Evolutionary conservation across 2,797 vertebrate species (phyloP).

Genomic region (Ctenopoma kingsleyae): DNA sequence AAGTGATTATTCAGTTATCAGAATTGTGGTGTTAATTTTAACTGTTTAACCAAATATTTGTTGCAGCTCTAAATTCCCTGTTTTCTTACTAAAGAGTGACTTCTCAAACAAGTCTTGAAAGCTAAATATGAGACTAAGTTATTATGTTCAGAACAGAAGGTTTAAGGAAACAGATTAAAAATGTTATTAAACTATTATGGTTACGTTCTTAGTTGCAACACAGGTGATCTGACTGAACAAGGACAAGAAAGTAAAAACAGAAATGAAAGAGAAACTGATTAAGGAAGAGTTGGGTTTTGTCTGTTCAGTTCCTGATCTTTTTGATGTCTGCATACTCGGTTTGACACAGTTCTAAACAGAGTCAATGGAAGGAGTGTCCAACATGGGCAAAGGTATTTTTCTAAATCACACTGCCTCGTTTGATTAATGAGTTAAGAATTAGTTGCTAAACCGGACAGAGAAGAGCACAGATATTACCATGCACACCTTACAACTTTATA

Average conservation of each 20-base stretch:
- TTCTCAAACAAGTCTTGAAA: neutral
- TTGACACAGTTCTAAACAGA: conserved; percentile 15
- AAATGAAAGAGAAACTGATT: conserved; percentile 17
- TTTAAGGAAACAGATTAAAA: too few species aligned
- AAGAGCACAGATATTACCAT: neutral
- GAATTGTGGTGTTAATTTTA: too few species aligned
- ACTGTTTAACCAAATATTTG: too few species aligned
- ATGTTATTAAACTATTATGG: neutral
- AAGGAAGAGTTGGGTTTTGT: conserved; percentile 24
- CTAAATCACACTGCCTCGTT: conserved; percentile 28
- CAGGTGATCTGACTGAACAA: neutral
- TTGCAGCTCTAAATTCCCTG: too few species aligned
- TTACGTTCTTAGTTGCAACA: neutral
- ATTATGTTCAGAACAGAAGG: too few species aligned
- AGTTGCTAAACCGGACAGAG: conserved; percentile 2
- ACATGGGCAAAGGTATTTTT: conserved; percentile 13
- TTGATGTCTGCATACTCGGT: conserved; percentile 22
- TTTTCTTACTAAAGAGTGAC: neutral
- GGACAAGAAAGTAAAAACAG: neutral
- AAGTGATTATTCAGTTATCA: too few species aligned
- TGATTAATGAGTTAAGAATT: conserved; percentile 37
- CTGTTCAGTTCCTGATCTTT: conserved; percentile 4
- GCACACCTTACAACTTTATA: neutral
- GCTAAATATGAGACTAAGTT: neutral
- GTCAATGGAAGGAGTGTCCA: conserved; percentile 25